Base-by-base conservation (phyloP, 1,140 invertebrate genomes). In the Lutraria rhynchaena region DNA sequence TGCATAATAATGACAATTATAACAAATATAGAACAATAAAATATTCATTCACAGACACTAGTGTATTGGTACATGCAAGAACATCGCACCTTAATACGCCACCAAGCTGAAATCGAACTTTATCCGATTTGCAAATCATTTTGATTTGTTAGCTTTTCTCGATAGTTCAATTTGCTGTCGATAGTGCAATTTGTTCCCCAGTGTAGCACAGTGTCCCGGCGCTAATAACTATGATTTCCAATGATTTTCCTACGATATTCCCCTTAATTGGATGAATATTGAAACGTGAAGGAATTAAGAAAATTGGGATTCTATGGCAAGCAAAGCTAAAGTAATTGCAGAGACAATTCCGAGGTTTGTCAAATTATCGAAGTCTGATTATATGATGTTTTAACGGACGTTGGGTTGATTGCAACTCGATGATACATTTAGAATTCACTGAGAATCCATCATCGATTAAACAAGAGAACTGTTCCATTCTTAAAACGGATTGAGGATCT, bases 301-400 rank as follows among this genome's bases (percentile, higher is more conserved):
- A 74, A 74, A 74, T 74, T 74, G 71, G 46, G 71, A 57, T 33
- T 60, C 71, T 35, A 74, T 74, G 37, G 71, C 2, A 53, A 55
- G 41, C 35, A n/a, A 58, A 46, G 15, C 71, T 60, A 57, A 46
- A 74, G 71, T 74, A 74, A 74, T 74, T 58, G 71, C 17, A 37
- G 27, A 74, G 71, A 74, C 71, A 74, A 74, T 60, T 74, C 24
- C 22, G 55, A 37, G 71, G 60, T 74, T 74, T 74, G 71, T 74
- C 71, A 74, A 74, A 74, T 74, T 74, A 74, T 24, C 71, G 71
- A 31, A 46, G 33, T 57, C 53, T 57, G 53, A 74, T 74, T 74
- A 74, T 74, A 74, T 46, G 71, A 44, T 74, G 49, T 58, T 74
- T 74, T 60, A 74, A 60, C 41, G 71, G 35, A 57, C 24, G n/a